Evolutionary conservation across 2,797 vertebrate species (phyloP), one percentile per base, ranked within the genome.

Genomic region (Leuciscus waleckii): DNA sequence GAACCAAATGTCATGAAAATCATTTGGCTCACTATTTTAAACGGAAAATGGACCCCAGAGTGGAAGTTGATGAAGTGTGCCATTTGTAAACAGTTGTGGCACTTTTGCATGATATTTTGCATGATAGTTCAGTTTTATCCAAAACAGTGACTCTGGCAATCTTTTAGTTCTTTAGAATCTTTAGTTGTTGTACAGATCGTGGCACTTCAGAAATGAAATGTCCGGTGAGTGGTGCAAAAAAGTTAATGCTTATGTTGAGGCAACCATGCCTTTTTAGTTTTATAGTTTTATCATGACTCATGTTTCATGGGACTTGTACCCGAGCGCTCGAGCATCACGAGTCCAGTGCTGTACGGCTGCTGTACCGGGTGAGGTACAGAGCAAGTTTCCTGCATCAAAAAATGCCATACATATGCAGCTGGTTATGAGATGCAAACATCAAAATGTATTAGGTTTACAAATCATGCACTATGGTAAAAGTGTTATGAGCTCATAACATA

Each of bases 61-160:
- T 35, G 51, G 49, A 77, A 74, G 49, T 23, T 79, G 46, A 70
- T 79, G 65, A 84, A 78, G 49, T 70, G 58, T 78, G 49, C 19
- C 17, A 29, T 11, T 63, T 78, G 83, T 79, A 56, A 56, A 23
- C 54, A 56, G 21, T 10, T 56, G 51, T 56, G 8, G 54, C 7
- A 23, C 21, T 56, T 56, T 10, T 23, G 8, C 54, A 56, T 6
- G 21, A 56, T 9, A 56, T 56, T 41, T 8, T 37, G 1, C 37
- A 37, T 37, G 37, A 37, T 37, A 41, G 19, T 68, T 19, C 19
- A 21, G 8, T 68, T 37, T 21, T 37, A 69, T 69, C 21, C 10
- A 10, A 39, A 69, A 69, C 35, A 13, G 2, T 39, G 23, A 69
- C 41, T n/a, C 67, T 41, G 37, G 21, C 21, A 23, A 39, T 39